These are phyloP conservation scores for Neotoma lepida DNA, from an alignment of 2,113 vertebrate species.

Conservation along the genomic window DNA sequence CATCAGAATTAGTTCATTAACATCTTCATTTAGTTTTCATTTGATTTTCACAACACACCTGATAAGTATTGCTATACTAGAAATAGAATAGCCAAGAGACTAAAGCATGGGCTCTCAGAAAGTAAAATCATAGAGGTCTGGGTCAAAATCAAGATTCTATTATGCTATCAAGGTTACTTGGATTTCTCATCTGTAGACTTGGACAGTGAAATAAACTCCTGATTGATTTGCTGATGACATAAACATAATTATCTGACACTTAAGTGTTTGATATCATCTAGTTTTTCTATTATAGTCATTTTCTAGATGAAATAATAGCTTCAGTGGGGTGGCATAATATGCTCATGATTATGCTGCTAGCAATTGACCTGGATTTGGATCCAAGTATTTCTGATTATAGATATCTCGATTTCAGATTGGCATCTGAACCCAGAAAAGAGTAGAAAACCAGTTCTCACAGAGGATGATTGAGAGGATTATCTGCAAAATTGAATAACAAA, in stretches of 20 bases:
- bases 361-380: slow-evolving; percentile 5
- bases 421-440: background rate
- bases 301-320: slow-evolving; percentile 1
- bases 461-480: background rate
- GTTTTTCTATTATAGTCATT: slow-evolving; percentile 27
- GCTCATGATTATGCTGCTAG: background rate
- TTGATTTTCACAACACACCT: background rate
- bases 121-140: background rate
- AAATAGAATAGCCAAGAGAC: background rate
- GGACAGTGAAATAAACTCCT: background rate
- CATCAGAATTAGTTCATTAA: background rate
- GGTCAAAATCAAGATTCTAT: background rate
- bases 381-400: background rate
- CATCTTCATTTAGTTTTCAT: slow-evolving; percentile 16
- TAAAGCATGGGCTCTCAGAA: background rate
- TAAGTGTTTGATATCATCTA: background rate
- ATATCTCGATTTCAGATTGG: background rate
- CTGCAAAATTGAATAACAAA: background rate
- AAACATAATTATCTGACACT: background rate
- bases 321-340: background rate
- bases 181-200: background rate
- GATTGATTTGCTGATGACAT: background rate
- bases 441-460: background rate
- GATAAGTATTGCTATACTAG: background rate
- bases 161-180: background rate